Evolutionary conservation across 2,888 invertebrate genomes (phyloP).

Genomic region (Epinotia demarniana): DNA sequence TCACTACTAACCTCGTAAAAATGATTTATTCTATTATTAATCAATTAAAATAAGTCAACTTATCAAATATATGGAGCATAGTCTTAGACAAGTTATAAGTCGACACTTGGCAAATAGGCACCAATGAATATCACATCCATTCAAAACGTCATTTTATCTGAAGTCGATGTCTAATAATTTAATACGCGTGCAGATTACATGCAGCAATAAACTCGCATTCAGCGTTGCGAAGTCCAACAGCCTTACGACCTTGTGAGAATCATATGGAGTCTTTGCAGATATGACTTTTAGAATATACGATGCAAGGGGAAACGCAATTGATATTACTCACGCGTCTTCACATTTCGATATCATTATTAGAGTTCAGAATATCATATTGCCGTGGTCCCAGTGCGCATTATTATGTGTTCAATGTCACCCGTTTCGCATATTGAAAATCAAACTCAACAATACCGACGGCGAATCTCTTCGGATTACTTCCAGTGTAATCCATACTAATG

Average conservation of each 20-base stretch:
- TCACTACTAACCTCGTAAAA: too few relatives aligned
- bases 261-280: too few relatives aligned
- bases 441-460: constrained; percentile 49
- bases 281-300: too few relatives aligned
- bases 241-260: not conserved
- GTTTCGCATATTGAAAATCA: constrained; percentile 57
- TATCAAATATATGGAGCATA: not conserved
- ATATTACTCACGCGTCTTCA: too few relatives aligned
- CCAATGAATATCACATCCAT: constrained; percentile 23
- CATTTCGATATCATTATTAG: too few relatives aligned
- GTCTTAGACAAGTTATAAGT: not conserved
- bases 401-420: constrained; percentile 36
- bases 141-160: constrained; percentile 16
- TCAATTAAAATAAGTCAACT: not conserved
- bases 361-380: too few relatives aligned
- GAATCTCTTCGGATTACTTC: constrained; percentile 38
- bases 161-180: not conserved
- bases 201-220: not conserved
- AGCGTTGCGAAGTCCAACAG: not conserved
- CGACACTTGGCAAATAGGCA: constrained; percentile 38
- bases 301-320: too few relatives aligned
- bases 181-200: not conserved
- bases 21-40: not conserved
- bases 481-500: constrained; percentile 10
- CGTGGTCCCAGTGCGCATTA: not conserved